Percentiles rank a stretch among this genome's conserved stretches.
phyloP scores from a whole-genome alignment of 2,888 invertebrate genomes.

The Andrena trimmerana region DNA sequence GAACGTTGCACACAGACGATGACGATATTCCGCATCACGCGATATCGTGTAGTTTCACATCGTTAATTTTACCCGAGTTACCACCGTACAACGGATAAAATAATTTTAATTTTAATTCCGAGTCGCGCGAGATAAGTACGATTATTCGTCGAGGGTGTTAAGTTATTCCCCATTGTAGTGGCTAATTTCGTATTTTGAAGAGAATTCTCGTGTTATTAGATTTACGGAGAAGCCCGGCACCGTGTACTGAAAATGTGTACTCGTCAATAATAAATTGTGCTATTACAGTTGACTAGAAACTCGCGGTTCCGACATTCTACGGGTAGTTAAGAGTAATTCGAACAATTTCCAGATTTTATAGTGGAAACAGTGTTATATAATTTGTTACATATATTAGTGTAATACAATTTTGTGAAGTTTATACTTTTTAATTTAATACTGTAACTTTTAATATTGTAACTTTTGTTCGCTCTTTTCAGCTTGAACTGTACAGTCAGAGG shows the following conservation, averaged over 20 bases:
- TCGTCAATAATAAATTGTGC: background rate
- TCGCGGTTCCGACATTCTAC: too few species aligned
- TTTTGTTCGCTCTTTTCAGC: too few species aligned
- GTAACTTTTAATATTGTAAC: too few species aligned
- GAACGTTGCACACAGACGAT: background rate
- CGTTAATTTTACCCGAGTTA: background rate
- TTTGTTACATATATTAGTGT: too few species aligned
- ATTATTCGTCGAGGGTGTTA: background rate
- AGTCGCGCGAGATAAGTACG: background rate
- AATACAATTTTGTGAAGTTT: too few species aligned
- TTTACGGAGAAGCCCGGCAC: background rate
- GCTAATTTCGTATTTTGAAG: background rate
- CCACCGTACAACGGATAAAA: background rate
- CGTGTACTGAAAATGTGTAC: background rate
- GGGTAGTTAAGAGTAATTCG: too few species aligned
- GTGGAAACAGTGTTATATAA: too few species aligned
- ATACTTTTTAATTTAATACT: too few species aligned
- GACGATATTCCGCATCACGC: background rate
- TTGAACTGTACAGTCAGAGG: too few species aligned
- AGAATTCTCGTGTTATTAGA: background rate
- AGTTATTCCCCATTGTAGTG: background rate
- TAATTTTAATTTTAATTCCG: background rate
- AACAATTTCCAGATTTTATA: too few species aligned
- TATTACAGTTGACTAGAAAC: background rate
- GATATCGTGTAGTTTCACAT: background rate